Evolutionary conservation across 2,888 invertebrate genomes (phyloP), one percentile per base, ranked within the genome.

Genomic region (Limnephilus auricula): DNA sequence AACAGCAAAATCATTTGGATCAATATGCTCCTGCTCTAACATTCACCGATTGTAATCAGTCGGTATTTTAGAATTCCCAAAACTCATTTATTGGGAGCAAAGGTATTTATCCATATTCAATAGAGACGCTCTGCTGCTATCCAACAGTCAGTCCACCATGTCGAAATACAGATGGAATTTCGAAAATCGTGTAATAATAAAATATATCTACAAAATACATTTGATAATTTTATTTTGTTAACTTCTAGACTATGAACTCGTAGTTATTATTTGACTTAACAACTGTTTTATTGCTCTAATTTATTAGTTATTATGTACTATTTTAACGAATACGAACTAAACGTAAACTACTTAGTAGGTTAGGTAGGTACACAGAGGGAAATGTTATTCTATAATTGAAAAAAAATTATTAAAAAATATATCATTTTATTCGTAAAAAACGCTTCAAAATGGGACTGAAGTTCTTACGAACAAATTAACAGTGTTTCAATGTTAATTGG

Each of bases 61-160:
- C 65, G n/a, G 65, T 65, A 65, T 65, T 65, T 65, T 65, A 65
- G 65, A 65, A 65, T 65, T 65, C 65, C 65, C 65, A 65, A 65
- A 65, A 65, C 65, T 65, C 65, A 65, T 65, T 65, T 65, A 65
- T 65, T 65, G 65, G 65, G n/a, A 65, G 65, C 65, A 65, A 65
- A 65, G 65, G 65, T 65, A 65, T 65, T 65, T 65, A 65, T 65
- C 25, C 65, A 65, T 18, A 65, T 65, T 65, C 65, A 65, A 65
- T 65, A 65, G 65, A 65, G 25, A 65, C 65, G 65, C 25, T 65
- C 25, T 9, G 25, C 25, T 65, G n/a, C 65, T 65, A 65, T 65
- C 25, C 65, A n/a, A 65, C 6, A n/a, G 25, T 65, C 65, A 9
- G 65, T 65, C 65, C n/a, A 25, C 65, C 65, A n/a, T n/a, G 25